phyloP scores from a whole-genome alignment of 2,888 invertebrate genomes.

The Chorisops tibialis region DNA sequence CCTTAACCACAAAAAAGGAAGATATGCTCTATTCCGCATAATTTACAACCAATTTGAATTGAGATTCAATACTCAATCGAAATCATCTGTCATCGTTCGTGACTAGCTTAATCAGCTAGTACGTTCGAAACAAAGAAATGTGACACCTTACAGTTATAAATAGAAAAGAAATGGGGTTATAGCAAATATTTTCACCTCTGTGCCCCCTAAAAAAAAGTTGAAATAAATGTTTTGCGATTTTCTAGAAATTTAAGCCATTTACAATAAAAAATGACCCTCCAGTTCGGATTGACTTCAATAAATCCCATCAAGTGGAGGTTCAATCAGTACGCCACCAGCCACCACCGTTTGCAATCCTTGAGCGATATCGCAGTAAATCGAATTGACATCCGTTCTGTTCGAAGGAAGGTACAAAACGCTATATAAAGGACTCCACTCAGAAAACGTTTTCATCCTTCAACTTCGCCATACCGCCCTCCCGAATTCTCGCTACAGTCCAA shows the following conservation, averaged over 20 bases:
- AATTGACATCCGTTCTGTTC: slow-evolving; percentile 26
- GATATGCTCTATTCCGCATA: no score
- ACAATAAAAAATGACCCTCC: slow-evolving; percentile 11
- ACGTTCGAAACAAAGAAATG: no score
- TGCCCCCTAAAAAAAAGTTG: no score
- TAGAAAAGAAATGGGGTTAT: no score
- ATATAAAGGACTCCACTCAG: not conserved
- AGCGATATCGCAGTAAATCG: slow-evolving; percentile 30
- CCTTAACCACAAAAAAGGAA: no score
- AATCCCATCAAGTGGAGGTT: slow-evolving; percentile 7
- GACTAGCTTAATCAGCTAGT: no score
- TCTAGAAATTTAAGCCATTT: slow-evolving; percentile 17
- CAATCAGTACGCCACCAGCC: slow-evolving; percentile 12
- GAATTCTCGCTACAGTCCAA: not conserved
- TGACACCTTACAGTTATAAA: no score
- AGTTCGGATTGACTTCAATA: slow-evolving; percentile 9
- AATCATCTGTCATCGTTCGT: no score
- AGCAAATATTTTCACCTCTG: no score
- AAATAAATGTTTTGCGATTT: slow-evolving; percentile 7
- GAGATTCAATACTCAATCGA: no score
- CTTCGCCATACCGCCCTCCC: not conserved
- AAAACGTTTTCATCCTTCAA: not conserved
- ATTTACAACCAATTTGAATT: no score
- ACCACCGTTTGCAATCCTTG: slow-evolving; percentile 2
- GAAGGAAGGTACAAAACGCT: not conserved